Evolutionary conservation across 2,888 invertebrate species (phyloP).

Genomic region (Eupsilia transversa): DNA sequence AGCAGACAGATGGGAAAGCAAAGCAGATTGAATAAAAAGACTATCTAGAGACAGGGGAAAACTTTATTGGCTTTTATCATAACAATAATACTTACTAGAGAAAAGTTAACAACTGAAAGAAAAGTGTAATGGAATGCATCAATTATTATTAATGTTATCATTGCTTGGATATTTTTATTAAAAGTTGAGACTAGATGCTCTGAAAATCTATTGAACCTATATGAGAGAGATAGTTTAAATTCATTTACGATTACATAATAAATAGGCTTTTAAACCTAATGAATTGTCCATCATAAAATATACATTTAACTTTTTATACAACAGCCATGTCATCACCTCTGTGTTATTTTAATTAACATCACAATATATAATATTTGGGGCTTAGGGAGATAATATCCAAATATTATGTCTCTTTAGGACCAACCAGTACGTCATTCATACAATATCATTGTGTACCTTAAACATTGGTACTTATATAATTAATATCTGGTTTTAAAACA

Average conservation of each 20-base stretch:
- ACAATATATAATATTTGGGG: slow-evolving; percentile 68
- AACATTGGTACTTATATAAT: slow-evolving; percentile 12
- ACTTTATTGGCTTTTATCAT: slow-evolving; percentile 62
- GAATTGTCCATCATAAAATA: slow-evolving; percentile 60
- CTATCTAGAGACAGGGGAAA: slow-evolving; percentile 54
- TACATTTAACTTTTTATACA: slow-evolving; percentile 59
- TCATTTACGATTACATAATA: slow-evolving; percentile 38
- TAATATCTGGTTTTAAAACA: slow-evolving; percentile 10
- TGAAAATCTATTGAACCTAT: slow-evolving; percentile 26
- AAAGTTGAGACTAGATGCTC: slow-evolving; percentile 38
- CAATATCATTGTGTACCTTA: slow-evolving; percentile 28
- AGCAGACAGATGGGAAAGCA: not conserved
- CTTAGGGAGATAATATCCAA: slow-evolving; percentile 38
- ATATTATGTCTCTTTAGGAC: slow-evolving; percentile 32
- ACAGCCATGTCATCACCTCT: slow-evolving; percentile 76
- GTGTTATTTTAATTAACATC: slow-evolving; percentile 65
- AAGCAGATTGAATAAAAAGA: slow-evolving; percentile 43
- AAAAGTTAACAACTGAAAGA: slow-evolving; percentile 39
- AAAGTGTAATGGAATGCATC: slow-evolving; percentile 63
- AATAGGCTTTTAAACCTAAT: slow-evolving; percentile 27
- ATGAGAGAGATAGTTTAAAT: slow-evolving; percentile 16
- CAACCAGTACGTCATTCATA: slow-evolving; percentile 34
- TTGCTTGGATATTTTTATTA: slow-evolving; percentile 25
- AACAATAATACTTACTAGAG: slow-evolving; percentile 51
- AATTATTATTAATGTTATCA: slow-evolving; percentile 38